A percentile compares a stretch with the other conserved stretches of the same genome.
phyloP scores from a whole-genome alignment of 2,113 vertebrate species.

The Rhagologus leucostigma region DNA sequence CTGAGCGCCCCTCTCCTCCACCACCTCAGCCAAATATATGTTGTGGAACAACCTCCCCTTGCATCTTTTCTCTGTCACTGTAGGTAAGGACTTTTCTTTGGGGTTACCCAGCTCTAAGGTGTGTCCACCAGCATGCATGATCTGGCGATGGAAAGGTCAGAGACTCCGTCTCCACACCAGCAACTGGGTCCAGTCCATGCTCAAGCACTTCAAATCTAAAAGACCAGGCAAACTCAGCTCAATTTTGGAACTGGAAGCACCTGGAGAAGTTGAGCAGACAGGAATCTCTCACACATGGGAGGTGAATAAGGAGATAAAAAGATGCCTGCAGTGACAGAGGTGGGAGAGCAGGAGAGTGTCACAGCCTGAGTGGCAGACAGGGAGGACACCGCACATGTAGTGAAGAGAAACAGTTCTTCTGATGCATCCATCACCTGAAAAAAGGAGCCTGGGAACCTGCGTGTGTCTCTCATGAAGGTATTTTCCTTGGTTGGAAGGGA shows the following conservation, averaged over 20 bases:
- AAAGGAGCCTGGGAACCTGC: not conserved
- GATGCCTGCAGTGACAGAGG: not conserved
- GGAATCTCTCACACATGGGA: not conserved
- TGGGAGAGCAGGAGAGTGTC: not conserved
- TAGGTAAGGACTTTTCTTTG: not conserved
- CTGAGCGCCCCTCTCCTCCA: not conserved
- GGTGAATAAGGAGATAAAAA: not conserved
- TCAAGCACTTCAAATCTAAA: not conserved
- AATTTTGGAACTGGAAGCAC: not conserved
- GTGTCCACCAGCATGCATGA: not conserved
- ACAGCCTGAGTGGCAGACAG: not conserved
- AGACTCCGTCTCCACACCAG: not conserved
- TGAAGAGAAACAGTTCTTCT: not conserved
- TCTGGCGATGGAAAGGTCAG: not conserved
- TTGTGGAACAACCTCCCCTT: not conserved
- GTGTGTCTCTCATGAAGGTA: not conserved
- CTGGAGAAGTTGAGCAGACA: not conserved
- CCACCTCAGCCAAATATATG: not conserved
- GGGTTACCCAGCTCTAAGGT: not conserved
- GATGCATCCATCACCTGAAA: not conserved
- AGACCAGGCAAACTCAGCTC: rapidly evolving
- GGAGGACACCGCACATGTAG: not conserved
- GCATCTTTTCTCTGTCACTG: not conserved
- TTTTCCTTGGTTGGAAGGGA: not conserved
- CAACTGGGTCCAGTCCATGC: no score